Evolutionary conservation across 2,113 vertebrate species (phyloP), one percentile per base, ranked within the genome.

Genomic region (Neogobius melanostomus): DNA sequence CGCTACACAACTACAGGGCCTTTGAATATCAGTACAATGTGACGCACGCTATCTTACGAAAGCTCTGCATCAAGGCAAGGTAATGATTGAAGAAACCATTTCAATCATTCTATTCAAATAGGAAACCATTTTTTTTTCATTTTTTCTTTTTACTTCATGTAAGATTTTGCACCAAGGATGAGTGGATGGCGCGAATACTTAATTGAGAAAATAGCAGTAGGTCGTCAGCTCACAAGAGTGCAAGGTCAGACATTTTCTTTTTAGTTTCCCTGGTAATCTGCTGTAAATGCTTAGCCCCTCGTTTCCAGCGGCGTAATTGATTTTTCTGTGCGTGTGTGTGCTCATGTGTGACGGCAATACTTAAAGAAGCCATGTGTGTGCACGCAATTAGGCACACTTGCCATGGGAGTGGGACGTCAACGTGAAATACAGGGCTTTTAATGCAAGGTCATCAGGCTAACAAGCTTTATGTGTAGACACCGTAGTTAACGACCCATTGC

Each of bases 61-160:
- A n/a, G n/a, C n/a, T n/a, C n/a, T n/a, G n/a, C n/a, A n/a, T n/a
- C n/a, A n/a, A n/a, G n/a, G n/a, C n/a, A n/a, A n/a, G n/a, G n/a
- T n/a, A n/a, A n/a, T n/a, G n/a, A n/a, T n/a, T n/a, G n/a, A 71
- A n/a, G 54, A 9, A 62, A 76, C 62, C 51, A 61, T 49, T 45
- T 69, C 49, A 2, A 15, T 28, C 17, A 36, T 49, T 10, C 51
- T 28, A 44, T 8, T 52, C 5, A 54, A 16, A 54, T 36, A 1
- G 53, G n/a, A 2, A 8, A 16, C 7, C 21, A 4, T 45, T 57
- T 21, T 50, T 68, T 74, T 64, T 62, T 8, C n/a, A 21, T 44
- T 44, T 70, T 69, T 42, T 52, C 57, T 70, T 67, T 11, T 53
- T 67, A 12, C 12, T 11, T 3, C 46, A 68, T 57, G 63, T 15